Evolutionary conservation across 2,113 vertebrate species (phyloP), one percentile per base, ranked within the genome.

Genomic region (Paedocypris sp.): DNA sequence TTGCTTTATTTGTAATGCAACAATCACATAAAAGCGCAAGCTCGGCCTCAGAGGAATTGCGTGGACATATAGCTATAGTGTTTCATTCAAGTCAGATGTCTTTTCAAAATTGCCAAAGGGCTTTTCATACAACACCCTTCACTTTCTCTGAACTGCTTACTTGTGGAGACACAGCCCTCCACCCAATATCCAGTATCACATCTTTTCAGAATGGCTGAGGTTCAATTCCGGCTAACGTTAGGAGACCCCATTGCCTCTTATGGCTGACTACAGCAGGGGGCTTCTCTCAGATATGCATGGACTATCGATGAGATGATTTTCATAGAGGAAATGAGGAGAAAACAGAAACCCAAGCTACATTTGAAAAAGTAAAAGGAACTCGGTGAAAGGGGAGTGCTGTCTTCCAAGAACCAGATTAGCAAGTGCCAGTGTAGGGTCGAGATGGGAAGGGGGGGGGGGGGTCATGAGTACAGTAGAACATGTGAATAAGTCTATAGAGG

Each of bases 381-480:
- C 70, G 58, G 75, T 68, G 39, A 75, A 49, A 41, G 67, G 32
- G 66, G 61, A 64, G 64, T 73, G 77, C 72, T 68, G 76, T 60
- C 57, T 54, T n/a, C n/a, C n/a, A 70, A 75, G 75, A 82, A 75
- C 74, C 73, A 73, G 79, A 82, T 82, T 15, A 71, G 38, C 45
- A 72, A 66, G 68, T 73, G 38, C 20, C 23, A 29, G 35, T 19
- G 18, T 32, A 39, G n/a, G n/a, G n/a, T n/a, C n/a, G n/a, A n/a
- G n/a, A n/a, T n/a, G n/a, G n/a, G n/a, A n/a, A n/a, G n/a, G n/a
- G n/a, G n/a, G n/a, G n/a, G n/a, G n/a, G n/a, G n/a, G n/a, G n/a
- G n/a, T n/a, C n/a, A n/a, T n/a, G n/a, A n/a, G n/a, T n/a, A n/a
- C n/a, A n/a, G n/a, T n/a, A n/a, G n/a, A n/a, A n/a, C n/a, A n/a